These are phyloP conservation scores for Acleris sparsana DNA, from an alignment of 2,888 invertebrate genomes.

Conservation along the genomic window DNA sequence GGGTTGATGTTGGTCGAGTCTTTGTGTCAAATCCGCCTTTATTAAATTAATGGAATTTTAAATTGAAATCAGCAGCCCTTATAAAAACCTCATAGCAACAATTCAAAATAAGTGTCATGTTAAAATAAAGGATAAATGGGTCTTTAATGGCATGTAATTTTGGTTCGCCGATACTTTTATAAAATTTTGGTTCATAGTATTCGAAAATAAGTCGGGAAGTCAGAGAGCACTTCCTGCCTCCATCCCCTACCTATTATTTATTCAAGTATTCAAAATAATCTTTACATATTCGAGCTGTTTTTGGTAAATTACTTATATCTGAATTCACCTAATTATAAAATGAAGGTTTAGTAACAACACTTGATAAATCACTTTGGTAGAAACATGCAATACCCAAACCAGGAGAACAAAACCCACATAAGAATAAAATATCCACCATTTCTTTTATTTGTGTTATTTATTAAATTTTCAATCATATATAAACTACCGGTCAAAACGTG, in stretches of 20 bases:
- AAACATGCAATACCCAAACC: conserved; percentile 35
- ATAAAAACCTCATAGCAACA: too few relatives aligned
- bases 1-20: too few relatives aligned
- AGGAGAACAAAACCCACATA: conserved; percentile 35
- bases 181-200: conserved; percentile 22
- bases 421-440: conserved; percentile 16
- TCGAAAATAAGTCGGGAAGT: conserved; percentile 1
- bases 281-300: conserved; percentile 1
- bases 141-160: too few relatives aligned
- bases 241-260: conserved; percentile 14
- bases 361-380: conserved; percentile 34
- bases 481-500: background rate
- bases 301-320: conserved; percentile 10
- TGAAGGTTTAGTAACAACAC: conserved; percentile 36
- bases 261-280: conserved; percentile 5
- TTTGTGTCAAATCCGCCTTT: too few relatives aligned
- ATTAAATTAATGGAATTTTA: too few relatives aligned
- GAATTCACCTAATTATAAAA: conserved; percentile 13
- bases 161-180: too few relatives aligned
- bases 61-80: too few relatives aligned
- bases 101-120: too few relatives aligned
- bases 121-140: too few relatives aligned
- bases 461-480: conserved; percentile 2
- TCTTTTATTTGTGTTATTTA: conserved; percentile 12
- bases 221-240: conserved; percentile 14